Conservation (phyloP, 2,888 invertebrate genomes). For the Baronia brevicornis region DNA sequence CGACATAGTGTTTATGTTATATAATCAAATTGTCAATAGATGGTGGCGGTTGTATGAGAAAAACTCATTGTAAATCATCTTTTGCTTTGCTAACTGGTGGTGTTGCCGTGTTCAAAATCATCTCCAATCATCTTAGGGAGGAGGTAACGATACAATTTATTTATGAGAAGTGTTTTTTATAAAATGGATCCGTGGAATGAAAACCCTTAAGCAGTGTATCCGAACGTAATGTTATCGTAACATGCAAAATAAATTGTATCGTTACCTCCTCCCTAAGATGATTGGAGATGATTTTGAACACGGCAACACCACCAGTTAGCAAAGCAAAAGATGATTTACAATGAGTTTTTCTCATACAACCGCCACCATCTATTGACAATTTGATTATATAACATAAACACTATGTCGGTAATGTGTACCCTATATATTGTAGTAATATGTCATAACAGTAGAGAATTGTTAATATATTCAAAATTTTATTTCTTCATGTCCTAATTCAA, state of each 20-base stretch:
- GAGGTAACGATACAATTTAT: too few relatives aligned
- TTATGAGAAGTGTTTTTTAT: conserved; percentile 13
- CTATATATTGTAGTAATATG: too few relatives aligned
- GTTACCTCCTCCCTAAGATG: conserved; percentile 69
- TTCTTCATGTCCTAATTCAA: too few relatives aligned
- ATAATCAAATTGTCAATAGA: conserved; percentile 51
- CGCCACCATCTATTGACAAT: conserved; percentile 71
- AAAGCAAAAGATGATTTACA: conserved; percentile 74
- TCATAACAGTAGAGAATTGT: too few relatives aligned
- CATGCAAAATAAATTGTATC: too few relatives aligned
- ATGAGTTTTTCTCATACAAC: conserved; percentile 75
- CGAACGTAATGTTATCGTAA: too few relatives aligned
- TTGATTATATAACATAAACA: conserved; percentile 16
- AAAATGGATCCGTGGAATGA: conserved; percentile 17
- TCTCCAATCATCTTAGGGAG: conserved; percentile 57
- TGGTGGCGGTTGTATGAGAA: conserved; percentile 76
- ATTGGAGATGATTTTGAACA: conserved; percentile 43
- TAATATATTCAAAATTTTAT: too few relatives aligned
- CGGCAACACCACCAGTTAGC: conserved; percentile 67
- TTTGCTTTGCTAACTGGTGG: conserved; percentile 74
- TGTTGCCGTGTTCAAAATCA: conserved; percentile 48
- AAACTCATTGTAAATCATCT: conserved; percentile 72
- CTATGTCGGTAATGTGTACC: too few relatives aligned
- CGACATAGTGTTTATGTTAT: conserved; percentile 7
- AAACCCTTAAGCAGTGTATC: too few relatives aligned